phyloP scores from a whole-genome alignment of 2,797 vertebrate species.

The Hirundo rustica region DNA sequence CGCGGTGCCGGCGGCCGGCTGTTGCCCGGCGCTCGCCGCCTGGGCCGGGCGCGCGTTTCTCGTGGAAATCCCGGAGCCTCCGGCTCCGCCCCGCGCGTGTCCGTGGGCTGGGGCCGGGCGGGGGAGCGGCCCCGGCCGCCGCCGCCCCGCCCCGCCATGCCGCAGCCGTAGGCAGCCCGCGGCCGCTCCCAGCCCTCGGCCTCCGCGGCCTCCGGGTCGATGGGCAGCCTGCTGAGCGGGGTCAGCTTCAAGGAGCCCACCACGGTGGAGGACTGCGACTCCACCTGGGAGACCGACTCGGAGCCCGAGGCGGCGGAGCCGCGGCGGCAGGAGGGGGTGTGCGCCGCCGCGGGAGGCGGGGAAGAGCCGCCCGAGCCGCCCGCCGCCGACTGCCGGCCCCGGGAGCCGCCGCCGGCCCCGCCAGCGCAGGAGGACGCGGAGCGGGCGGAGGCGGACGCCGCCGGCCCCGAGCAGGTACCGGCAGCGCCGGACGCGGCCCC shows the following conservation, averaged over 20 bases:
- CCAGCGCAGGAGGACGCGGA: neutral
- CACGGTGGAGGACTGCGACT: constrained; percentile 96
- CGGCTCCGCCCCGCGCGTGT: constrained; percentile 65
- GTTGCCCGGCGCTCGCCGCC: neutral
- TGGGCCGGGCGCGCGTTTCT: neutral
- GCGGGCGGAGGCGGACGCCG: neutral
- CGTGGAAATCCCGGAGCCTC: constrained; percentile 7
- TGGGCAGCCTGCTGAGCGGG: constrained; percentile 91
- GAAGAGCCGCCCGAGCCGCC: constrained; percentile 13
- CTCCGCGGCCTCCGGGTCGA: constrained; percentile 66
- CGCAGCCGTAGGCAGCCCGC: constrained; percentile 56
- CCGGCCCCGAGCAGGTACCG: constrained; percentile 61
- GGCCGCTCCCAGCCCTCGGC: constrained; percentile 9
- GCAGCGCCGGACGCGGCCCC: neutral
- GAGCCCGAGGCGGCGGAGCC: constrained; percentile 76
- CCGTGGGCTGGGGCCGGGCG: constrained; percentile 25
- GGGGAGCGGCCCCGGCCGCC: neutral
- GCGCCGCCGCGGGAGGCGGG: constrained; percentile 42
- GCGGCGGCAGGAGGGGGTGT: constrained; percentile 50
- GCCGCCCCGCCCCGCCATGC: constrained; percentile 40
- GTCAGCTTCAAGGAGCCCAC: constrained; percentile 92
- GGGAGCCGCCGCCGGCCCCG: neutral
- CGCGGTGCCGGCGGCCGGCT: neutral
- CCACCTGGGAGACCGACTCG: constrained; percentile 94
- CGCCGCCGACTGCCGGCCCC: neutral